Evolutionary conservation across 2,888 invertebrate genomes (phyloP).

Genomic region (Agrilus biguttatus): DNA sequence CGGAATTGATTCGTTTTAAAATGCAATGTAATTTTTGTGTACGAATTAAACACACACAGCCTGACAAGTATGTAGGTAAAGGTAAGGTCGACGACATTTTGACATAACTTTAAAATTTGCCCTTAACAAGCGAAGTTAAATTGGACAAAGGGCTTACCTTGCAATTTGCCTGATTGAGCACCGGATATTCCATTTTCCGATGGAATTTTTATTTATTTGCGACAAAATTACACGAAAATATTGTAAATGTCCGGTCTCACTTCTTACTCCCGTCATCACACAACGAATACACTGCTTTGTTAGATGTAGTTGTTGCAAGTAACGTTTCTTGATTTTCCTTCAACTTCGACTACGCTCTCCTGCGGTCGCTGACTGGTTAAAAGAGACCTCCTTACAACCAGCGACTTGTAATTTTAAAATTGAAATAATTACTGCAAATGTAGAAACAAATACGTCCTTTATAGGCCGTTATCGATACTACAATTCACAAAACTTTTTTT

Average conservation of each 20-base stretch:
- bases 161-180: constrained; percentile 6
- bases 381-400: constrained; percentile 9
- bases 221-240: no score
- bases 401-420: constrained; percentile 2
- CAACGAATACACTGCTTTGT: constrained; percentile 13
- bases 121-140: no score
- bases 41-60: no score
- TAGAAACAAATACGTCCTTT: constrained; percentile 1
- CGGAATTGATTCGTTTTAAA: no score
- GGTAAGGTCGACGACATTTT: constrained; percentile 27
- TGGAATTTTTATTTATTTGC: no score
- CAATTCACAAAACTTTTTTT: no score
- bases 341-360: constrained; percentile 4
- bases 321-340: constrained; percentile 6
- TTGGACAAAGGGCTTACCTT: constrained; percentile 6
- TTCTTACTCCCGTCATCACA: constrained; percentile 2
- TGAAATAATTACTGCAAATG: background rate
- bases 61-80: no score
- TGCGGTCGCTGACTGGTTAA: constrained; percentile 12
- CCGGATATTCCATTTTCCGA: constrained; percentile 8
- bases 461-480: no score
- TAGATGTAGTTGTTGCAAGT: constrained; percentile 11
- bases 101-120: constrained; percentile 19
- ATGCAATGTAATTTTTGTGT: no score
- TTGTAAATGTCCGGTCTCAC: no score